Base-by-base conservation (phyloP, 2,888 invertebrate genomes). In the Morinoia aosen region DNA sequence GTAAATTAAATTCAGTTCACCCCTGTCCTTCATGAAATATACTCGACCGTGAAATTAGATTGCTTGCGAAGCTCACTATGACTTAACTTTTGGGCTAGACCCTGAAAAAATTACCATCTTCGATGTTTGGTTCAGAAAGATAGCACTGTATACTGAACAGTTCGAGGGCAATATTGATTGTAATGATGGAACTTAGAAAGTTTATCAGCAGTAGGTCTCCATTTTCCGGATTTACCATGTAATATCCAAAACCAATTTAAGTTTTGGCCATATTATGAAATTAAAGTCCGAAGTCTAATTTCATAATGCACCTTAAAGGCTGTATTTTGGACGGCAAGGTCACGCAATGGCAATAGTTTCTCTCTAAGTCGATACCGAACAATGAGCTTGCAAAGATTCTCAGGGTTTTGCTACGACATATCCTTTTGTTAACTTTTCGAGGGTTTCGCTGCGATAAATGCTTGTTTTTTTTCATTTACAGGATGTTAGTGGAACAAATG, bases 181-280 rank as follows among this genome's bases (percentile, higher is more conserved):
- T 76, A 25, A 76, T 76, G 76, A 76, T 76, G 76, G 33, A 76
- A 76, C 76, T 76, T 76, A 25, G 33, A 76, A 76, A 76, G 76
- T 76, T 76, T 76, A 76, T 76, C 25, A 76, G 33, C 76, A 10
- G 33, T 76, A 76, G 76, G 76, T 76, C 76, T 76, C 76, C 76
- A 76, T 76, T 76, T 76, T 16, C 76, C 76, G 33, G 76, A 76
- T 76, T 76, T 76, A 76, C 76, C 76, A 76, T 76, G 76, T 76
- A 76, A 76, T 76, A 33, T 33, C 76, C 76, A 76, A 19, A 76
- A 76, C 25, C 76, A 76, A 25, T 76, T 76, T 76, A 76, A 76
- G 76, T 76, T 76, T 76, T 76, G 76, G 76, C 25, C 76, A 33
- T 76, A 76, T 25, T 76, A 76, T 76, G 76, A 76, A 33, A 19